These are phyloP conservation scores for Papilio aristodemus DNA, from an alignment of 1,140 invertebrate species.

Conservation along the genomic window DNA sequence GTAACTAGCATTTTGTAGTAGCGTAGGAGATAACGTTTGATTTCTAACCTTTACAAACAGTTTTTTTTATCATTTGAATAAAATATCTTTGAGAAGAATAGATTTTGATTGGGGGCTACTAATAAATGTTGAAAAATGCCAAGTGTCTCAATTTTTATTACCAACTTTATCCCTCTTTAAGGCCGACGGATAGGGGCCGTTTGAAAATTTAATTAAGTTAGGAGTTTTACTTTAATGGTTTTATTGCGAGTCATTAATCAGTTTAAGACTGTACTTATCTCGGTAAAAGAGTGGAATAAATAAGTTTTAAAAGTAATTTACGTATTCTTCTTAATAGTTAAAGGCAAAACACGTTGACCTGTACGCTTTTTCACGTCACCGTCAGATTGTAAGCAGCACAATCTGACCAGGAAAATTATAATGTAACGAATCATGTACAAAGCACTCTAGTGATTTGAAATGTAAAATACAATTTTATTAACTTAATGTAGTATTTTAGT, in stretches of 20 bases:
- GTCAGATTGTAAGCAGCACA: too few relatives aligned
- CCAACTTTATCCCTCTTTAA: slow-evolving; percentile 28
- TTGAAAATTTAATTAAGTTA: slow-evolving; percentile 24
- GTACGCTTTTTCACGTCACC: too few relatives aligned
- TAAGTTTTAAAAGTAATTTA: background rate
- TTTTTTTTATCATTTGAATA: background rate
- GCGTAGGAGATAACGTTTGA: too few relatives aligned
- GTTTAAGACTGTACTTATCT: slow-evolving; percentile 18
- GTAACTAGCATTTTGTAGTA: too few relatives aligned
- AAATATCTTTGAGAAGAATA: background rate
- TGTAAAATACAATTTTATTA: too few relatives aligned
- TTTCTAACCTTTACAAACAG: too few relatives aligned
- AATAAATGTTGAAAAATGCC: slow-evolving; percentile 6
- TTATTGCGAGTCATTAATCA: slow-evolving; percentile 28
- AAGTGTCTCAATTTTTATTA: slow-evolving; percentile 21
- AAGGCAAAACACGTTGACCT: too few relatives aligned
- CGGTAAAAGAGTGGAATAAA: background rate
- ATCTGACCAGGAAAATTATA: too few relatives aligned
- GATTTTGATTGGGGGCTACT: background rate
- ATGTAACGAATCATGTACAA: too few relatives aligned
- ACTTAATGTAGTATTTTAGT: too few relatives aligned
- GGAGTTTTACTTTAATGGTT: slow-evolving; percentile 25
- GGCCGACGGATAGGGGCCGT: slow-evolving; percentile 15
- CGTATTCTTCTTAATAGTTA: background rate
- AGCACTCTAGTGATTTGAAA: too few relatives aligned